These are phyloP conservation scores for Ridgeia piscesae DNA, from an alignment of 1,140 invertebrate genomes.

Conservation along the genomic window DNA sequence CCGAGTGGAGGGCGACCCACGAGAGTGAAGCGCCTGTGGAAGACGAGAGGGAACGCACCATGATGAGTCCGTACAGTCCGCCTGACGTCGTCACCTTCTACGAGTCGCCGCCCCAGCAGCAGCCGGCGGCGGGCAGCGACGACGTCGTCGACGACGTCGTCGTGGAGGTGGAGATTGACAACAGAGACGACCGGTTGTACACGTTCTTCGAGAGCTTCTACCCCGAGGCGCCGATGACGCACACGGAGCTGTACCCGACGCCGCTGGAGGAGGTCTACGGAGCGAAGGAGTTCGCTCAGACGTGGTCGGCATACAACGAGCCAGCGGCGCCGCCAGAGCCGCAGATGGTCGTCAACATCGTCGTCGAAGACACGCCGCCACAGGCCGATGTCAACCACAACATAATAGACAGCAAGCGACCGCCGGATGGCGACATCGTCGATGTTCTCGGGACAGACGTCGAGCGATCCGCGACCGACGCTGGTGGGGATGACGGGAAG, in stretches of 20 bases:
- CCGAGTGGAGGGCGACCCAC: background rate
- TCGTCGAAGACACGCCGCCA: background rate
- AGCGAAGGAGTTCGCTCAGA: conserved; percentile 3
- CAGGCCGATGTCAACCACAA: background rate
- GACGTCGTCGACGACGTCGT: background rate
- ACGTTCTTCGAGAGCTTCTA: conserved; percentile 15
- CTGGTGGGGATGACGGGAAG: background rate
- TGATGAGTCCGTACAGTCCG: background rate
- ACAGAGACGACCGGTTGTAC: conserved; percentile 9
- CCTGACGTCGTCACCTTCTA: conserved; percentile 8
- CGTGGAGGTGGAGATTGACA: background rate
- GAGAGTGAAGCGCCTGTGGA: background rate
- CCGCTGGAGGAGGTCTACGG: background rate
- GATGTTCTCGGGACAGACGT: background rate
- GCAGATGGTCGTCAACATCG: background rate
- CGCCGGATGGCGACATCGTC: background rate
- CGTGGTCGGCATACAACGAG: background rate
- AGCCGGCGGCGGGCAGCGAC: background rate
- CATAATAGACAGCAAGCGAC: background rate
- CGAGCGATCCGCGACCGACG: too few relatives aligned
- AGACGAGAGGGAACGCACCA: background rate
- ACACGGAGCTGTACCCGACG: background rate
- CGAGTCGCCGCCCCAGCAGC: conserved; percentile 1
- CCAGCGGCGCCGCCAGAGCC: background rate
- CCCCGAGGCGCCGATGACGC: conserved; percentile 14